Evolutionary conservation across 2,797 vertebrate genomes (phyloP), one percentile per base, ranked within the genome.

Genomic region (Bovichtus variegatus): DNA sequence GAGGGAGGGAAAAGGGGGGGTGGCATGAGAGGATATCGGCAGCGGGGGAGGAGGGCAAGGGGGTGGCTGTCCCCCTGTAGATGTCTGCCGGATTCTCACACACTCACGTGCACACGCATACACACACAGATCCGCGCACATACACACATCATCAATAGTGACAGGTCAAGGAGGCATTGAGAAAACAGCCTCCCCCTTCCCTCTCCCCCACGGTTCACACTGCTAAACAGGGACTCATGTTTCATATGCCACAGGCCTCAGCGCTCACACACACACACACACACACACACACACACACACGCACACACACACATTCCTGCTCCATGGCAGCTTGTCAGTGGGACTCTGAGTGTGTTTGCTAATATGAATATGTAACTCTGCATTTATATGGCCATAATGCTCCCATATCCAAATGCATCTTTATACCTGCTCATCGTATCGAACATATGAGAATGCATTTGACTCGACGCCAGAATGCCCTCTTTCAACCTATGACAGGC

Each of bases 121-220:
- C 70, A 46, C 40, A 51, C 74, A 67, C 62, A 44, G 41, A 66
- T n/a, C 15, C 58, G 57, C 21, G 31, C 82, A 80, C 82, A 80
- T n/a, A 86, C 89, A 92, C 86, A 92, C 88, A 92, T 91, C 88
- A 93, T 94, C 90, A 92, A 88, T 89, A 91, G 87, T 89, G 91
- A 94, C 90, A 93, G 92, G 91, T 93, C 92, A 93, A 91, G 89
- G 90, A 94, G 89, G 90, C 80, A 86, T 85, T 87, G 88, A 93
- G 90, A 87, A 84, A 90, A 89, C 86, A 87, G 67, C 64, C 80
- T 25, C 58, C 41, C 31, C 50, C 71, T 36, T 43, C 40, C 27
- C 19, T 34, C 80, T 71, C 87, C 86, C 88, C 84, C 76, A 75
- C 21, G 67, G 81, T 90, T 91, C 88, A 88, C 84, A 90, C 85